These are phyloP conservation scores for Sycophaga agraensis DNA, from an alignment of 1,140 invertebrate genomes.

Conservation along the genomic window DNA sequence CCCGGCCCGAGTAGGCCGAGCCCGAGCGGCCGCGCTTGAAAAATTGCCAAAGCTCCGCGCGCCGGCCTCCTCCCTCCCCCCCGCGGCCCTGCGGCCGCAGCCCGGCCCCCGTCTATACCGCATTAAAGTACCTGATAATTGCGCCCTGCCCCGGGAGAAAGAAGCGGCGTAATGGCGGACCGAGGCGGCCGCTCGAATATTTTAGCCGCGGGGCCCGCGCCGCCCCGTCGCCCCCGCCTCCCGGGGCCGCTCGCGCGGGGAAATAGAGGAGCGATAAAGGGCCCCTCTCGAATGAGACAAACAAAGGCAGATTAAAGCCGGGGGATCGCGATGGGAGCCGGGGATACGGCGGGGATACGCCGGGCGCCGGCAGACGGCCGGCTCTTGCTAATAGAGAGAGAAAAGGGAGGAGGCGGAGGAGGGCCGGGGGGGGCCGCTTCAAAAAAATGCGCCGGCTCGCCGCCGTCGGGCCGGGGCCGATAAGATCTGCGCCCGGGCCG, in stretches of 20 bases:
- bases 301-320: slow-evolving; percentile 1
- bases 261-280: background rate
- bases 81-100: slow-evolving; percentile 20
- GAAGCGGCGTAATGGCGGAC: slow-evolving; percentile 37
- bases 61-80: too few relatives aligned
- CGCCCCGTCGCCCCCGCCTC: too few relatives aligned
- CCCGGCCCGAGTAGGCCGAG: too few relatives aligned
- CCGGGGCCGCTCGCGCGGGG: too few relatives aligned
- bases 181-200: slow-evolving; percentile 43
- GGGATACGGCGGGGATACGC: too few relatives aligned
- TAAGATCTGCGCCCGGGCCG: too few relatives aligned
- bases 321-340: background rate
- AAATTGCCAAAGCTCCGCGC: slow-evolving; percentile 31
- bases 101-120: too few relatives aligned
- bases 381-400: too few relatives aligned
- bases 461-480: background rate
- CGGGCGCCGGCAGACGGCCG: too few relatives aligned
- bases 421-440: background rate
- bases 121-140: slow-evolving; percentile 52
- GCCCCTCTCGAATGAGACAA: slow-evolving; percentile 1
- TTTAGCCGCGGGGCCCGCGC: slow-evolving; percentile 32
- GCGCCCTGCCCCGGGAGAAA: slow-evolving; percentile 33
- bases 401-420: background rate
- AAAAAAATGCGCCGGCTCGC: background rate
- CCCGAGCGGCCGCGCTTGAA: slow-evolving; percentile 18